These are phyloP conservation scores for Aeoliscus strigatus DNA, from an alignment of 2,797 vertebrate genomes.

Conservation along the genomic window DNA sequence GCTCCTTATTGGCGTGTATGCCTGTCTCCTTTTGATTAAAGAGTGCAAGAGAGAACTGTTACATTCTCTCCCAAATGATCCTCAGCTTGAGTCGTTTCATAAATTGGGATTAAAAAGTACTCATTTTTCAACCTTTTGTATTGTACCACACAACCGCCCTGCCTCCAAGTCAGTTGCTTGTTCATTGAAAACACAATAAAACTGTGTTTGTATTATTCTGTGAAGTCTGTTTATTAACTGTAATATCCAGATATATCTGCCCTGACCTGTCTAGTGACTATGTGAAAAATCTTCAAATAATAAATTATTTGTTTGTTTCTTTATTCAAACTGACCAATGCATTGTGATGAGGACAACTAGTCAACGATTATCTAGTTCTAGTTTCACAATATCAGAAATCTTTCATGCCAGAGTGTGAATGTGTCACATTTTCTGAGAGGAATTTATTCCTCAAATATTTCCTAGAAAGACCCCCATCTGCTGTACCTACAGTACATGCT, in stretches of 20 bases:
- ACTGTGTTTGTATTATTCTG: background rate
- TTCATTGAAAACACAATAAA: conserved; percentile 1
- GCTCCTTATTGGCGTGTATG: too few relatives aligned
- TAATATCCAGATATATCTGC: too few relatives aligned
- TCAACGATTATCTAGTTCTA: conserved; percentile 7
- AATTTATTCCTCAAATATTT: conserved; percentile 5
- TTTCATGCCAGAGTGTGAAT: conserved; percentile 1
- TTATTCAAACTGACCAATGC: conserved; percentile 1
- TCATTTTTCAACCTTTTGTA: background rate
- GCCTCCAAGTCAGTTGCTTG: conserved; percentile 3
- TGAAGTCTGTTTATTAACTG: too few relatives aligned
- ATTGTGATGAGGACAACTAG: conserved; percentile 4
- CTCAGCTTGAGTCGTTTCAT: too few relatives aligned
- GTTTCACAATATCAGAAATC: conserved; percentile 1
- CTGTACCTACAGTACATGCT: too few relatives aligned
- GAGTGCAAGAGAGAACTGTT: too few relatives aligned
- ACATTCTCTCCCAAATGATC: too few relatives aligned
- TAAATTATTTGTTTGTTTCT: background rate
- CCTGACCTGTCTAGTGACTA: background rate
- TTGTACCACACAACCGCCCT: background rate
- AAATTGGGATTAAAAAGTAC: background rate
- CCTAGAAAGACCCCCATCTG: background rate
- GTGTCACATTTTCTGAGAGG: background rate
- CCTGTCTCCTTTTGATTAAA: too few relatives aligned
- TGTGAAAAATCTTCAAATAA: background rate